These are phyloP conservation scores for Argentina silus DNA, from an alignment of 2,797 vertebrate genomes.

Conservation along the genomic window DNA sequence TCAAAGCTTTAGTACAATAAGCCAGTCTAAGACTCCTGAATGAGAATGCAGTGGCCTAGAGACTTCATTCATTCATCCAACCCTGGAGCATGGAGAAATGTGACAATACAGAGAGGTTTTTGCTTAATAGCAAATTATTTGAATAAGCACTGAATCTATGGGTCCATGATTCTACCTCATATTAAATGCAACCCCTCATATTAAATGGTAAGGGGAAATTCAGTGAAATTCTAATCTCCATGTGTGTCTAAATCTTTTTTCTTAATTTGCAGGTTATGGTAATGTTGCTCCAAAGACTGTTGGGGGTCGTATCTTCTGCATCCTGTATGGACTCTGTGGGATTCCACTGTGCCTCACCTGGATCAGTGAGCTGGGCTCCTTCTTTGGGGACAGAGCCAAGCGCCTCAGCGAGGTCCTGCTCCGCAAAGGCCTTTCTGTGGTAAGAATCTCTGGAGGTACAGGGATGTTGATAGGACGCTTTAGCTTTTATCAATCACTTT, in stretches of 20 bases:
- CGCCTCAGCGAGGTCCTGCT: constrained; percentile 91
- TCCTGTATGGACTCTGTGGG: constrained; percentile 94
- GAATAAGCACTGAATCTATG: background rate
- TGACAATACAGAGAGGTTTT: background rate
- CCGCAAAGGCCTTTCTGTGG: constrained; percentile 87
- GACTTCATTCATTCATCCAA: background rate
- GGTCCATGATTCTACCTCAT: background rate
- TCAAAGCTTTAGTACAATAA: background rate
- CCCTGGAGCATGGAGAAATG: background rate
- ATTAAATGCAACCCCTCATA: too few species aligned
- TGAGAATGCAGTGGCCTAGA: background rate
- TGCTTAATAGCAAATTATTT: background rate
- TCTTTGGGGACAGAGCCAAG: constrained; percentile 93
- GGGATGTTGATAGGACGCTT: too few species aligned
- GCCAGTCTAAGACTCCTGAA: background rate
- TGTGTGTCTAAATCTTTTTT: background rate
- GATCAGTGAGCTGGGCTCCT: constrained; percentile 95
- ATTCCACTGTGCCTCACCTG: constrained; percentile 95
- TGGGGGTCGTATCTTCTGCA: constrained; percentile 91
- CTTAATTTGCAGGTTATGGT: constrained; percentile 83
- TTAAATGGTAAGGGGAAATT: too few species aligned
- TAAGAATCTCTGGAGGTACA: constrained; percentile 61
- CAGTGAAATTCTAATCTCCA: too few species aligned
- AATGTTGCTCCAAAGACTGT: constrained; percentile 93
- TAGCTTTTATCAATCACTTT: too few species aligned